A percentile compares a stretch with the other conserved stretches of the same genome.
Evolutionary conservation across 2,113 vertebrate genomes (phyloP).

Genomic region (Hippolais icterina): DNA sequence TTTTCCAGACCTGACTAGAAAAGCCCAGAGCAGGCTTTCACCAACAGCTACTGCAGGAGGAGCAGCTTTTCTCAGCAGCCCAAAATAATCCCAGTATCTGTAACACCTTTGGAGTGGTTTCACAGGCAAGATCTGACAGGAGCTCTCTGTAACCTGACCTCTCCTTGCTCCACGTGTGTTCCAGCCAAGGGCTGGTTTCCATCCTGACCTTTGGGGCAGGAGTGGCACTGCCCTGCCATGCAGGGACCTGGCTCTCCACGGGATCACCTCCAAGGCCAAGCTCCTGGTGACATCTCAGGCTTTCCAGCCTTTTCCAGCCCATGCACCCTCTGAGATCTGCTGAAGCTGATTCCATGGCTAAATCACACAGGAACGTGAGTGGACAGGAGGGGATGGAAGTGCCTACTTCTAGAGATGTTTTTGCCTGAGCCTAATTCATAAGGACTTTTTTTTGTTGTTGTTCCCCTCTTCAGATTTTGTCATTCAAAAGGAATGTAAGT

Average conservation of each 20-base stretch:
- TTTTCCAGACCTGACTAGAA: not conserved
- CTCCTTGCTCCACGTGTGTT: not conserved
- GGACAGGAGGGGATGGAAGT: not conserved
- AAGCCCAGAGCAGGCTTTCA: not conserved
- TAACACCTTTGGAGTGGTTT: not conserved
- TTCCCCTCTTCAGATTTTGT: not conserved
- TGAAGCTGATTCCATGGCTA: not conserved
- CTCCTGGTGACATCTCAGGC: not conserved
- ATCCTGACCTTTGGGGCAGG: not conserved
- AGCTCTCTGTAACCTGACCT: not conserved
- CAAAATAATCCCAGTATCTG: not conserved
- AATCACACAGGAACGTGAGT: fast-evolving
- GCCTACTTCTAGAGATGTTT: not conserved
- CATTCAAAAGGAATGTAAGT: not conserved
- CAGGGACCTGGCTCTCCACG: not conserved
- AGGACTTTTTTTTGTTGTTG: not conserved
- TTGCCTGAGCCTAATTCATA: not conserved
- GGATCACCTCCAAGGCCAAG: not conserved
- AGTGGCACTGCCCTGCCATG: fast-evolving
- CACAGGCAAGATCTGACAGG: no score
- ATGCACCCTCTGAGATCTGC: not conserved
- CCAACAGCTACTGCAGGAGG: not conserved
- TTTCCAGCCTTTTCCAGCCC: not conserved
- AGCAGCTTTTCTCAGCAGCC: not conserved
- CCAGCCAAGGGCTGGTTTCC: not conserved